A percentile compares a stretch with the other conserved stretches of the same genome.
Conservation (phyloP, 53 echinoderm and acorn worm species). For the Antedon mediterranea region DNA sequence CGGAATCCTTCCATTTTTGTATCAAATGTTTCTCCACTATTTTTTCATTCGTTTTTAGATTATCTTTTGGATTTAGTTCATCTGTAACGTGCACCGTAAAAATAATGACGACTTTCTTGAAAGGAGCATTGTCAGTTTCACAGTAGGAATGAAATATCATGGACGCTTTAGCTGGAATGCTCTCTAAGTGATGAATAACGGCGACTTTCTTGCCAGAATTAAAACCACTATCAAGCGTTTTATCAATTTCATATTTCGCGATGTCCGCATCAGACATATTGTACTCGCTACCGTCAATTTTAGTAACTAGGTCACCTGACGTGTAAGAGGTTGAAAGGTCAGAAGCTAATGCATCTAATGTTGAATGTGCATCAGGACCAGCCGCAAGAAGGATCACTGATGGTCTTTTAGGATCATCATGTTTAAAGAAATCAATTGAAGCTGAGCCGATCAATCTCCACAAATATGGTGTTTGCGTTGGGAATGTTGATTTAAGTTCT, state of each 20-base stretch:
- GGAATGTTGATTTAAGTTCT: neutral
- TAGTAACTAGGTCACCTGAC: neutral
- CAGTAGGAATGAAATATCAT: conserved; percentile 82
- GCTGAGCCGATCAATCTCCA: neutral
- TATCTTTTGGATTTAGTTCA: neutral
- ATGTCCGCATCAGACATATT: neutral
- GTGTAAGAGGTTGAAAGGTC: neutral
- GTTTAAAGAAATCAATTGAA: neutral
- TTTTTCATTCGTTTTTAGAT: conserved; percentile 7
- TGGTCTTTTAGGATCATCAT: neutral
- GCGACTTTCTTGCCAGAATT: conserved; percentile 15
- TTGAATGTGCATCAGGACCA: neutral
- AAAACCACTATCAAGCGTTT: neutral
- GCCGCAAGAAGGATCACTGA: neutral
- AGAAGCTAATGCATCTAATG: neutral
- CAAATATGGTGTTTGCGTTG: neutral
- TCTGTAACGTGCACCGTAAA: conserved; percentile 40
- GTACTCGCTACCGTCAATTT: neutral
- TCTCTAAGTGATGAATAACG: conserved; percentile 41
- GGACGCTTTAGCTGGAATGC: conserved; percentile 59
- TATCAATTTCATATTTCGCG: neutral
- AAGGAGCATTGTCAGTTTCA: conserved; percentile 75
- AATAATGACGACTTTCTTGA: conserved; percentile 56
- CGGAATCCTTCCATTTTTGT: conserved; percentile 20
- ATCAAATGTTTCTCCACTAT: conserved; percentile 20